phyloP scores from a whole-genome alignment of 2,888 invertebrate genomes.

The Drosophila aldrichi region DNA sequence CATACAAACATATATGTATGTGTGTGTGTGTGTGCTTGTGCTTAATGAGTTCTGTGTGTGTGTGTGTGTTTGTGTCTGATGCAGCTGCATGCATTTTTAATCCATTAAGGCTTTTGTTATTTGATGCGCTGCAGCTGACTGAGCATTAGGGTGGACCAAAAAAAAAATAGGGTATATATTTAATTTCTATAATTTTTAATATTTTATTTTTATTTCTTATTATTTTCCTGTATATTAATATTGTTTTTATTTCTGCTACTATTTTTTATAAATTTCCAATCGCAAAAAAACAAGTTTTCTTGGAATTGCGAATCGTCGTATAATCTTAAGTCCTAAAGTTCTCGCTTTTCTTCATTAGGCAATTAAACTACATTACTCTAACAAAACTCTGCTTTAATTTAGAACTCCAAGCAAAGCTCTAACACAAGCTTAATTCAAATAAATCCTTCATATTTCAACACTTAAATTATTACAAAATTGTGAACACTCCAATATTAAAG shows the following conservation, averaged over 20 bases:
- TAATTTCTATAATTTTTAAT: not conserved
- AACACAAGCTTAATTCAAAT: not conserved
- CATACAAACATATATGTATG: too few species aligned
- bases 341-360: too few species aligned
- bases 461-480: slow-evolving; percentile 1
- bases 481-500: slow-evolving; percentile 21
- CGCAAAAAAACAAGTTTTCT: too few species aligned
- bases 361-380: too few species aligned
- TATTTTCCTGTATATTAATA: not conserved
- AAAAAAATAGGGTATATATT: not conserved
- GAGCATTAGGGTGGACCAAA: slow-evolving; percentile 17
- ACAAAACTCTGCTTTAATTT: too few species aligned
- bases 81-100: slow-evolving; percentile 46
- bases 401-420: too few species aligned
- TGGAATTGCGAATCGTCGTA: too few species aligned
- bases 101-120: slow-evolving; percentile 51
- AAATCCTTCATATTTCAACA: not conserved
- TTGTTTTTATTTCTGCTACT: too few species aligned
- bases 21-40: slow-evolving; percentile 21
- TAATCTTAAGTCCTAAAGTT: too few species aligned
- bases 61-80: slow-evolving; percentile 11
- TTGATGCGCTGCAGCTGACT: slow-evolving; percentile 6
- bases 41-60: slow-evolving; percentile 19
- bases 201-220: not conserved
- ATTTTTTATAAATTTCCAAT: too few species aligned